Evolutionary conservation across 2,888 invertebrate species (phyloP).

Genomic region (Folsomia candida): DNA sequence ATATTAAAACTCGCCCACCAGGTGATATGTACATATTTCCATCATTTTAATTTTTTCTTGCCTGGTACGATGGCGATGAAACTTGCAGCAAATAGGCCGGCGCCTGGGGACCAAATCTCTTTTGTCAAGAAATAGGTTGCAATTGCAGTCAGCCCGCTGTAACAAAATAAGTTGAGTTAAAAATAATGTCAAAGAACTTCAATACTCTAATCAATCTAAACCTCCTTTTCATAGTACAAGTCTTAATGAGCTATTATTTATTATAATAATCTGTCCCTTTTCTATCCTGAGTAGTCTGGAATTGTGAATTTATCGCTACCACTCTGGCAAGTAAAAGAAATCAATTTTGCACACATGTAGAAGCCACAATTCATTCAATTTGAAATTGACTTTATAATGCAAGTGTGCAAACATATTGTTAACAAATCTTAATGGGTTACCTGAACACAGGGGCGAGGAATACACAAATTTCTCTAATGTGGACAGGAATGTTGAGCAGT

Average conservation of each 20-base stretch:
- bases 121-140: constrained; percentile 96
- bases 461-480: constrained; percentile 97
- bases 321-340: too few relatives aligned
- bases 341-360: too few relatives aligned
- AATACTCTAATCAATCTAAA: constrained; percentile 5
- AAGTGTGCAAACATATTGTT: too few relatives aligned
- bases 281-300: too few relatives aligned
- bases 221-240: background rate
- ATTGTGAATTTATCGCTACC: too few relatives aligned
- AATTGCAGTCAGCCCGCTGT: constrained; percentile 94
- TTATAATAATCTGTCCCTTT: background rate
- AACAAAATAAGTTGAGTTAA: constrained; percentile 51
- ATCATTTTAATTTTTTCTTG: too few relatives aligned
- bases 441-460: constrained; percentile 97
- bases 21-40: too few relatives aligned
- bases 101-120: constrained; percentile 94
- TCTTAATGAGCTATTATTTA: background rate
- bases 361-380: too few relatives aligned
- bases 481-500: constrained; percentile 90
- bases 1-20: too few relatives aligned
- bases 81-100: constrained; percentile 96
- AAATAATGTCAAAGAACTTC: constrained; percentile 47
- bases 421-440: too few relatives aligned
- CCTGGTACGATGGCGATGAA: constrained; percentile 98
- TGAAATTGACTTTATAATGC: too few relatives aligned